Percentiles rank a stretch among this genome's conserved stretches.
These are phyloP conservation scores for Timandra comae DNA, from an alignment of 2,888 invertebrate species.

Conservation along the genomic window DNA sequence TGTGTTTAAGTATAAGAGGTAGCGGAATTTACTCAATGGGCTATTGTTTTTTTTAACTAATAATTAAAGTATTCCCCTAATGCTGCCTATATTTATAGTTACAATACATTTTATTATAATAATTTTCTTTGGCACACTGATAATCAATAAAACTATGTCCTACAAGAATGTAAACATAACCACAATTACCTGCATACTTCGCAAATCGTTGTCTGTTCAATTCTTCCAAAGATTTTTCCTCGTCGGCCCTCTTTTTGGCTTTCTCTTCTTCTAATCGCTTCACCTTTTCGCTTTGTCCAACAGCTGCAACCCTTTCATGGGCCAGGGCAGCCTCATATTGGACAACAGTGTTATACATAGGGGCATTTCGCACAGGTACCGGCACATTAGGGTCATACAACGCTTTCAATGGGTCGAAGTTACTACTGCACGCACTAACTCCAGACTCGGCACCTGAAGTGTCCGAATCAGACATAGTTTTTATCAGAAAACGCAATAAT, in stretches of 20 bases:
- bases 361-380: conserved; percentile 76
- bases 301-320: conserved; percentile 33
- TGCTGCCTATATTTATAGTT: too few species aligned
- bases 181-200: conserved; percentile 57
- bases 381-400: conserved; percentile 76
- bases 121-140: too few species aligned
- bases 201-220: conserved; percentile 61
- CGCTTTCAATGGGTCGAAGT: conserved; percentile 83
- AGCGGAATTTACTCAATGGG: too few species aligned
- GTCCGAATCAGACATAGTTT: conserved; percentile 48
- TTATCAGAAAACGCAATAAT: too few species aligned
- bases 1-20: too few species aligned
- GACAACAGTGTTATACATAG: conserved; percentile 81
- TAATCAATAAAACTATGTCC: too few species aligned
- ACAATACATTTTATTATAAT: too few species aligned
- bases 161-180: conserved; percentile 44
- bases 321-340: conserved; percentile 68
- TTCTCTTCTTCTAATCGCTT: conserved; percentile 52
- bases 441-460: conserved; percentile 64
- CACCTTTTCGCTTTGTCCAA: conserved; percentile 43
- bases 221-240: conserved; percentile 41
- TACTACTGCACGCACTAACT: conserved; percentile 54
- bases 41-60: too few species aligned
- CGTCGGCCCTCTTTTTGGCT: conserved; percentile 32
- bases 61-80: too few species aligned